Base-by-base conservation (phyloP, 2,888 invertebrate genomes). In the Synanthedon myopaeformis region DNA sequence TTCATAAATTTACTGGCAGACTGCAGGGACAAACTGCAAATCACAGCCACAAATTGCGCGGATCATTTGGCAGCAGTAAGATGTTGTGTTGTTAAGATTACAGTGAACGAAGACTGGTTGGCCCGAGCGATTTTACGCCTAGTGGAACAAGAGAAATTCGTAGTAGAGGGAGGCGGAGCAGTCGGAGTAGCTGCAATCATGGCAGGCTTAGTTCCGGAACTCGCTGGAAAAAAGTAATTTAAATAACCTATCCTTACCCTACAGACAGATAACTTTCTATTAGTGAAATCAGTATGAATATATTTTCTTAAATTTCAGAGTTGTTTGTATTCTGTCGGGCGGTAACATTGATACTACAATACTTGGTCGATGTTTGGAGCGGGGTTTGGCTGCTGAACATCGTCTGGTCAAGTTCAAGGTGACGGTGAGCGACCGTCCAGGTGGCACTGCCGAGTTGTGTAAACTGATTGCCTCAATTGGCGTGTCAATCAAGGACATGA, bases 281-380 rank as follows among this genome's bases (percentile, higher is more conserved):
- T 35, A 35, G 35, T 35, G 35, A 35, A 35, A 35, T 28, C 6
- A 28, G 28, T 28, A 28, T 8, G 28, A 8, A 28, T 28, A 28
- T 6, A 28, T 28, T 28, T 28, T 28, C 8, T 28, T 23, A 23
- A 23, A 28, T 28, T 28, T 35, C 68, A 96, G 96, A 66, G 94
- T 96, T 41, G 96, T 96, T 0, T 89, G 96, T 55, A 91, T 94
- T 48, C 80, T 96, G 0, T 95, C 95, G 63, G 95, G 95, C 0
- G 96, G 97, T 49, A 97, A 97, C 82, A 97, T 97, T 55, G 97
- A 97, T 76, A 96, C 96, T 4, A 96, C 96, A 0, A 93, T 96
- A 49, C 88, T 97, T 57, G 96, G 96, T 0, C 89, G 96, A 14
- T 96, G 96, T 61, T 80, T 97, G 62, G 97, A 97, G 75, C 89